Evolutionary conservation across 2,113 vertebrate genomes (phyloP), one percentile per base, ranked within the genome.

Genomic region (Ameiurus melas): DNA sequence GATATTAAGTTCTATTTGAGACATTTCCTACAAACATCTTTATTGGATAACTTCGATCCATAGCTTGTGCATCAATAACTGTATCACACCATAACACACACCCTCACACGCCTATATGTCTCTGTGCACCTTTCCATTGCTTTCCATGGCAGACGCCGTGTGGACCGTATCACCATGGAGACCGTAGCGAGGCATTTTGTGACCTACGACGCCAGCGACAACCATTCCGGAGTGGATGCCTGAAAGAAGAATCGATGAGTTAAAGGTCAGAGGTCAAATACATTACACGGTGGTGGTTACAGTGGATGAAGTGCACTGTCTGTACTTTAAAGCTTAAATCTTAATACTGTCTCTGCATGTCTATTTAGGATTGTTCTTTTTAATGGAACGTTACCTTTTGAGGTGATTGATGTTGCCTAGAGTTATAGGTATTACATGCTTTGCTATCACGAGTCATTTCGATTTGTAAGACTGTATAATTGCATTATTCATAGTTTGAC

Each of bases 201-300:
- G 95, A 47, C 95, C 95, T 8, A 95, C 94, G 55, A 96, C 94
- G 12, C 94, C 94, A 12, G 95, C 95, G 5, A 95, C 94, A 14
- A 95, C 94, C 95, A 95, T 96, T 47, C 95, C 95, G 39, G 94
- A 95, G 91, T 96, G 95, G 89, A 96, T 95, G 30, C 95, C 95
- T 96, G 87, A 87, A 85, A 86, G 22, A 13, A 87, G 39, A 77
- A 12, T 62, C 25, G 27, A 33, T 81, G 80, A 0, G 30, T 58
- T 78, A 62, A 36, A 64, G 12, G 14, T 80, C 8, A 84, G 53
- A 30, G 25, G 33, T 80, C 53, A 84, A 68, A 84, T 51, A 22
- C 43, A 60, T 33, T 36, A 33, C 2, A 13, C 25, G 9, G 10
- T 47, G 39, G 17, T 57, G n/a, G 27, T 80, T 80, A 30, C 5